Evolutionary conservation across 1,140 invertebrate species (phyloP).

Genomic region (Tribolium madens): DNA sequence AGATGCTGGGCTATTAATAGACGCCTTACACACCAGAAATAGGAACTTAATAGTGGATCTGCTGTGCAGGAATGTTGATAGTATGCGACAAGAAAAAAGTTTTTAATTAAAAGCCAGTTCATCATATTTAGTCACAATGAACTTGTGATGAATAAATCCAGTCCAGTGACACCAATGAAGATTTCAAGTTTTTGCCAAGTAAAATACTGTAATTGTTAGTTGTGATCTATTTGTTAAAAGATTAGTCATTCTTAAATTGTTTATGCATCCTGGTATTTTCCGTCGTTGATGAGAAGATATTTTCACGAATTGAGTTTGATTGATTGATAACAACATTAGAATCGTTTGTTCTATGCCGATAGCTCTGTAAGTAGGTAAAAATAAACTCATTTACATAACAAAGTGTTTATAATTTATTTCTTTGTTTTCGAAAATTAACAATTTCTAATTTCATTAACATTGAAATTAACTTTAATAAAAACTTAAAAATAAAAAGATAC

Average conservation of each 20-base stretch:
- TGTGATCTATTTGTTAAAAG: background rate
- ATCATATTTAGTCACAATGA: background rate
- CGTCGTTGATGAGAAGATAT: background rate
- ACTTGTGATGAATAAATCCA: background rate
- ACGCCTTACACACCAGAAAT: background rate
- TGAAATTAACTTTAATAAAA: no score
- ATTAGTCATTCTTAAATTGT: background rate
- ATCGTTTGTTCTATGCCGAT: background rate
- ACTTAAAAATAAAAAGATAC: no score
- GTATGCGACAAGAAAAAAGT: background rate
- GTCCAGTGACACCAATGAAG: background rate
- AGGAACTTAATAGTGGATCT: background rate
- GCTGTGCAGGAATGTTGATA: background rate
- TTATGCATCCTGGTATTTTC: background rate
- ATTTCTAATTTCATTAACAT: background rate
- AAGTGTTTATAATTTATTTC: background rate
- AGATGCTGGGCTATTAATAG: background rate
- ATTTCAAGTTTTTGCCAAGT: background rate
- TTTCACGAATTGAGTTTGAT: background rate
- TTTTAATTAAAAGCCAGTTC: background rate
- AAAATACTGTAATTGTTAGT: background rate
- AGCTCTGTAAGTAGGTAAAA: background rate
- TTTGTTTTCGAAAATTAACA: background rate
- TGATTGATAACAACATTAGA: background rate
- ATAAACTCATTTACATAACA: background rate